Evolutionary conservation across 2,113 vertebrate genomes (phyloP).

Genomic region (Nyctibius bracteatus): DNA sequence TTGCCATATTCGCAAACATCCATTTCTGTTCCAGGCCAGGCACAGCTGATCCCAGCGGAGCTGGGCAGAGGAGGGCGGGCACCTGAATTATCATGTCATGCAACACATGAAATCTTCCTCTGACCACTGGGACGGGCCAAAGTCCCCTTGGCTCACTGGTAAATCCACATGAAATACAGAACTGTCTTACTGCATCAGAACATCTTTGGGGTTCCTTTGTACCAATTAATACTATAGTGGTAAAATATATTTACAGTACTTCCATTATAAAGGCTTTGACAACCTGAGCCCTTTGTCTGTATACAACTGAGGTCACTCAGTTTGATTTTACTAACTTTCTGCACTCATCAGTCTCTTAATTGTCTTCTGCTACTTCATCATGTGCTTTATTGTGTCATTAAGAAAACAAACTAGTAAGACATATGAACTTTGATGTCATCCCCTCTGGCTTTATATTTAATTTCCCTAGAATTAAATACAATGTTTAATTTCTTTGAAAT

Average conservation of each 20-base stretch:
- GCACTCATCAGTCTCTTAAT: background rate
- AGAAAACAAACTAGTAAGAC: background rate
- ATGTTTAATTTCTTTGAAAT: background rate
- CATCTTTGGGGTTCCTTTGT: background rate
- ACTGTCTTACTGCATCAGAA: accelerated
- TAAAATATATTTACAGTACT: background rate
- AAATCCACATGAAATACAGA: background rate
- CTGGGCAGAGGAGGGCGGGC: background rate
- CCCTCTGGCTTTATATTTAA: background rate
- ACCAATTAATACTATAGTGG: background rate
- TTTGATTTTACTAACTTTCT: background rate
- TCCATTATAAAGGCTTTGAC: background rate
- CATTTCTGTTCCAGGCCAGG: background rate
- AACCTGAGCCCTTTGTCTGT: background rate
- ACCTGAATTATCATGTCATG: background rate
- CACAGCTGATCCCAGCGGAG: background rate
- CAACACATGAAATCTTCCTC: background rate
- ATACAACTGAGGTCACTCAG: background rate
- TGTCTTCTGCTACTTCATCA: background rate
- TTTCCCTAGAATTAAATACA: background rate
- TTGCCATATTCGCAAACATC: background rate
- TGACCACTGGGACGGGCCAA: background rate
- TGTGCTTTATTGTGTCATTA: background rate
- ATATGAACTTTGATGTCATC: background rate
- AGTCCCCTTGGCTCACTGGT: background rate